Base-by-base conservation (phyloP, 1,140 invertebrate genomes). In the Ceratitis capitata region DNA sequence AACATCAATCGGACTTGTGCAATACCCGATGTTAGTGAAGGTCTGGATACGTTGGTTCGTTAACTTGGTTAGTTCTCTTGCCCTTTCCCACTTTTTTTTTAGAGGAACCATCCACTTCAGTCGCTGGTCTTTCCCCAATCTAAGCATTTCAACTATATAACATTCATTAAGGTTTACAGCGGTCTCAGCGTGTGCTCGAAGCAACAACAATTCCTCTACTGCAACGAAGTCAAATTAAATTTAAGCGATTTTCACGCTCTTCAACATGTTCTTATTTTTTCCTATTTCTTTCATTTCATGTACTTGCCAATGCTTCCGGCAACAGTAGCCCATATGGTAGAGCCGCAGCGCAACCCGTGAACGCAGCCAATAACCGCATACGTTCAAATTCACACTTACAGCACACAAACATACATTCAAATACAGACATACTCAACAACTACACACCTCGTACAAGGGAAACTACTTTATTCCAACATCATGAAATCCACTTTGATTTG, bases 401-500 rank as follows among this genome's bases (percentile, higher is more conserved):
- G 29, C 23, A 12, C 14, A 64, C 58, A 64, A 23, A 23, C 2
- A 9, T 45, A 74, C 69, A 23, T n/a, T n/a, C n/a, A n/a, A n/a
- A n/a, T n/a, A n/a, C 69, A 0, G 12, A 42, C n/a, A 78, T 42
- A 78, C 35, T 19, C 19, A 45, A n/a, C n/a, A n/a, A n/a, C n/a
- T n/a, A 78, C 39, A 23, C 69, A 78, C 35, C n/a, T 12, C n/a
- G 39, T n/a, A 78, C 19, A 2, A 10, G 69, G n/a, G 14, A 45
- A 42, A 78, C 29, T n/a, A 86, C n/a, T 26, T 86, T 19, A 87
- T 61, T 32, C 9, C 29, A 83, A 83, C 49, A 78, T 83, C 29
- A 91, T 91, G 90, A 91, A 86, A 86, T 88, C 87, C 83, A 88
- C 89, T 78, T 86, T 89, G 83, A 87, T 90, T 74, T 89, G 89